phyloP scores from a whole-genome alignment of 2,113 vertebrate species.

The Aegotheles bennettii region DNA sequence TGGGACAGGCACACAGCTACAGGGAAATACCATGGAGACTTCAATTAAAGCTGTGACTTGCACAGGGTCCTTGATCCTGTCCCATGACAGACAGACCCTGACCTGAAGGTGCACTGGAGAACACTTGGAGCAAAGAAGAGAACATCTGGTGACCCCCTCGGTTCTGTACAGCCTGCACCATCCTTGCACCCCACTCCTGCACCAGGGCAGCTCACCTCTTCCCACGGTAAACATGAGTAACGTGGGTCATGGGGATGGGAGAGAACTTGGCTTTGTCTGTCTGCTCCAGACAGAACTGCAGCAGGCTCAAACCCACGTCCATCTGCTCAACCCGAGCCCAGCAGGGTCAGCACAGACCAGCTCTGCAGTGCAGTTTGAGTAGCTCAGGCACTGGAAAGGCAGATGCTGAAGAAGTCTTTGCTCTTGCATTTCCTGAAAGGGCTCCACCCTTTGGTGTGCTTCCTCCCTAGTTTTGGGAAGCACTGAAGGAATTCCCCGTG shows the following conservation, averaged over 20 bases:
- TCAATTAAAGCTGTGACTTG: background rate
- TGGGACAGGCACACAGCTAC: background rate
- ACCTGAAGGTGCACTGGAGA: accelerated
- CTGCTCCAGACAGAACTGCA: background rate
- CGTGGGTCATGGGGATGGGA: background rate
- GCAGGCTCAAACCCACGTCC: background rate
- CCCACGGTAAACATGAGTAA: accelerated
- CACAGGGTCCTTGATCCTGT: background rate
- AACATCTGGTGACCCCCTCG: too few relatives aligned
- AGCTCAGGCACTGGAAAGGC: background rate
- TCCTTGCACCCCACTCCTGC: background rate
- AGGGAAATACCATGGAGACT: background rate
- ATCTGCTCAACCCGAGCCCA: background rate
- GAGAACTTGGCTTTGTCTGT: background rate
- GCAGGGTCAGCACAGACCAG: background rate
- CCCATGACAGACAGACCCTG: background rate
- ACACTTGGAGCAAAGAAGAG: background rate
- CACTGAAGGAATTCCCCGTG: background rate
- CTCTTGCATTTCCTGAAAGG: background rate
- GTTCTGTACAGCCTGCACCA: background rate
- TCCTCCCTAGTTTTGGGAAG: background rate
- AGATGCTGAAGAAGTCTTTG: background rate
- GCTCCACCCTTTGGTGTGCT: background rate
- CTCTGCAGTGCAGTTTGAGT: background rate
- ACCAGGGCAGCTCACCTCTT: background rate